phyloP scores from a whole-genome alignment of 2,113 vertebrate species.

The Dicerorhinus sumatrensis region DNA sequence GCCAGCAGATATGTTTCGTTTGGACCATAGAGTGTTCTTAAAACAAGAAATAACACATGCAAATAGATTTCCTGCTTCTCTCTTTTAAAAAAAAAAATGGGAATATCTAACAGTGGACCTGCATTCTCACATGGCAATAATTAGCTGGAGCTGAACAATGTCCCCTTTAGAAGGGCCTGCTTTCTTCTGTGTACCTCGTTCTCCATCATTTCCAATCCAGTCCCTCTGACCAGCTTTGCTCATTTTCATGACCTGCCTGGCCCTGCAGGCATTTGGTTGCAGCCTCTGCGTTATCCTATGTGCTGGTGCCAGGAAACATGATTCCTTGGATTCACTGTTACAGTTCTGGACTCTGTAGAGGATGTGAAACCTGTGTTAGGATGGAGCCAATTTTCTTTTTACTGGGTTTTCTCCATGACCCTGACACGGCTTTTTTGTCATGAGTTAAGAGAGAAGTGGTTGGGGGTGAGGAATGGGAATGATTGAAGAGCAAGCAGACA shows the following conservation, averaged over 20 bases:
- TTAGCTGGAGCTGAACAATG: background rate
- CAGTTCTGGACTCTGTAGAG: background rate
- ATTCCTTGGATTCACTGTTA: background rate
- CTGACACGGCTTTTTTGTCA: background rate
- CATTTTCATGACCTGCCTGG: background rate
- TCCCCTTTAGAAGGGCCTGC: background rate
- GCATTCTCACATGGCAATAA: background rate
- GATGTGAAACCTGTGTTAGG: background rate
- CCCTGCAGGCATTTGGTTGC: background rate
- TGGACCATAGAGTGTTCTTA: slow-evolving; percentile 1
- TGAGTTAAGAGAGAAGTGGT: background rate
- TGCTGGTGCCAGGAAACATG: background rate
- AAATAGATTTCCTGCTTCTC: slow-evolving; percentile 49
- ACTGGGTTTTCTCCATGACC: background rate
- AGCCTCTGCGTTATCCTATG: background rate
- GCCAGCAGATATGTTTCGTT: slow-evolving; percentile 63
- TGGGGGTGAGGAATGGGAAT: background rate
- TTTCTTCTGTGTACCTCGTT: background rate
- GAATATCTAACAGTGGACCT: background rate
- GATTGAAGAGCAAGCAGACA: background rate
- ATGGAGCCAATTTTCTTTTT: background rate
- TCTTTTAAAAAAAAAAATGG: background rate
- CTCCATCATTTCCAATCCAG: background rate
- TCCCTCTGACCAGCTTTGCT: background rate
- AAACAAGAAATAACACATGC: slow-evolving; percentile 51